phyloP scores from a whole-genome alignment of 2,888 invertebrate genomes.

The Dynastes tityus region DNA sequence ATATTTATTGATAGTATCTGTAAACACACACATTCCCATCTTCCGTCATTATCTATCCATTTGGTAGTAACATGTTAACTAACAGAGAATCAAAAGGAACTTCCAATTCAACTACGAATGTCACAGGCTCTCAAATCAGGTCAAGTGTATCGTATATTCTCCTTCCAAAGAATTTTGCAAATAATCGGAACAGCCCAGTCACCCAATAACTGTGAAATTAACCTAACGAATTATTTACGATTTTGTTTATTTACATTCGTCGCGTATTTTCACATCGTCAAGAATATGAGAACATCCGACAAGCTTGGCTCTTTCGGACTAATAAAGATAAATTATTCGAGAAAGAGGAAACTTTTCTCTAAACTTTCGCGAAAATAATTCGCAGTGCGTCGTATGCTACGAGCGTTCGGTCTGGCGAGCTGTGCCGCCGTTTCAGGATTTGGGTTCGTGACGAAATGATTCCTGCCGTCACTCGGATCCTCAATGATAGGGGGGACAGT shows the following conservation, averaged over 20 bases:
- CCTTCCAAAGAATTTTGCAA: no score
- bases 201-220: neutral
- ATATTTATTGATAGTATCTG: no score
- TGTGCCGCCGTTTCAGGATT: conserved; percentile 10
- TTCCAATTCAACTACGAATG: no score
- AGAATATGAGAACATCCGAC: neutral
- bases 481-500: conserved; percentile 13
- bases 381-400: neutral
- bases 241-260: conserved; percentile 1
- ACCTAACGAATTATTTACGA: neutral
- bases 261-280: neutral
- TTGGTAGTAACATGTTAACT: no score
- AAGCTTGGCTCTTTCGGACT: conserved; percentile 1
- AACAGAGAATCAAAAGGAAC: no score
- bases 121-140: no score
- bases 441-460: conserved; percentile 43
- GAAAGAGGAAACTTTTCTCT: conserved; percentile 13
- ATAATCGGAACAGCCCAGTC: neutral
- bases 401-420: neutral
- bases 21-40: no score
- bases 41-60: no score
- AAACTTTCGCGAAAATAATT: conserved; percentile 42
- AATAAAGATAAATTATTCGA: conserved; percentile 34
- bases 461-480: conserved; percentile 32
- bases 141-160: no score